Percentiles rank a stretch among this genome's conserved stretches.
These are phyloP conservation scores for Mus caroli DNA, from an alignment of 2,797 vertebrate genomes.

Conservation along the genomic window DNA sequence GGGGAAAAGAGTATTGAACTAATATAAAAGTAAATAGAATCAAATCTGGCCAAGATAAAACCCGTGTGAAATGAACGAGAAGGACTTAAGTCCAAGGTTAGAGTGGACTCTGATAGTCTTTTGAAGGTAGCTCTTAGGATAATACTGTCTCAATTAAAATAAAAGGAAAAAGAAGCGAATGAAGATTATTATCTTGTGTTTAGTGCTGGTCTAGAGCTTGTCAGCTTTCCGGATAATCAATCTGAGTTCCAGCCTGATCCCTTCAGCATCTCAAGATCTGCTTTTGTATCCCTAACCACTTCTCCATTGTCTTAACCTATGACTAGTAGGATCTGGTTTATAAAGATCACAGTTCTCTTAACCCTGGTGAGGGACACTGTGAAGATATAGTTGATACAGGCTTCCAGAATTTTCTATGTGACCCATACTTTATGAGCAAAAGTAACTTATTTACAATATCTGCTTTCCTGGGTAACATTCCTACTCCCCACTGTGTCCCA, in stretches of 20 bases:
- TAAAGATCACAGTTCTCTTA: not conserved
- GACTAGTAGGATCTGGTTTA: not conserved
- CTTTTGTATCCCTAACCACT: not conserved
- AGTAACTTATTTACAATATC: not conserved
- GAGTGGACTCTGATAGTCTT: not conserved
- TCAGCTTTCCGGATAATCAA: not conserved
- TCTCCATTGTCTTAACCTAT: not conserved
- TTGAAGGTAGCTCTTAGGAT: not conserved
- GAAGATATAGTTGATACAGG: not conserved
- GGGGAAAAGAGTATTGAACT: not conserved
- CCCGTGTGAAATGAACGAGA: not conserved
- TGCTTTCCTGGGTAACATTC: not conserved
- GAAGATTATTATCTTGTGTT: not conserved
- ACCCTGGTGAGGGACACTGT: not conserved
- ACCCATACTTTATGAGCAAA: not conserved
- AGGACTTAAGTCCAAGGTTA: not conserved
- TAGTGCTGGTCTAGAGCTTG: not conserved
- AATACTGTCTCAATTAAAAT: not conserved
- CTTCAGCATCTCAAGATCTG: not conserved
- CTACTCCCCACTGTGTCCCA: not conserved
- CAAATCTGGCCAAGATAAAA: not conserved
- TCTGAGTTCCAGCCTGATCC: not conserved
- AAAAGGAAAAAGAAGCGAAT: not conserved
- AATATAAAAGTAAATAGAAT: not conserved
- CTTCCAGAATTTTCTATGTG: not conserved